Evolutionary conservation across 2,797 vertebrate genomes (phyloP).

Genomic region (Lithobates pipiens): DNA sequence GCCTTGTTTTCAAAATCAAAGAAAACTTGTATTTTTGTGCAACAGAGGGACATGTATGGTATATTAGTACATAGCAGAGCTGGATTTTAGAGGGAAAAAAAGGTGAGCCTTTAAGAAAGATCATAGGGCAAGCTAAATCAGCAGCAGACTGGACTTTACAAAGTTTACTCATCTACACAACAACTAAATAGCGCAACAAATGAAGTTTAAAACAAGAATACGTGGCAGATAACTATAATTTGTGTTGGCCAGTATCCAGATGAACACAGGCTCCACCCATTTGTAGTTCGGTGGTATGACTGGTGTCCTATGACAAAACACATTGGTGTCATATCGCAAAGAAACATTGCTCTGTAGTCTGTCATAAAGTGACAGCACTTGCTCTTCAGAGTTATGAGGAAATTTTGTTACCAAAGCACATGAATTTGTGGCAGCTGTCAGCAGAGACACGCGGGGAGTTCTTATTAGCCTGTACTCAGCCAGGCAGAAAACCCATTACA

Average conservation of each 20-base stretch:
- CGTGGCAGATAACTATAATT: not conserved
- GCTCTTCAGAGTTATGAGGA: not conserved
- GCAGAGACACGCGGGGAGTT: constrained; percentile 81
- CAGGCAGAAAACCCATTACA: constrained; percentile 99
- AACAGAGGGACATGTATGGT: too few species aligned
- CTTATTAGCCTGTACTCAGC: constrained; percentile 96
- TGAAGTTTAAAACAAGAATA: too few species aligned
- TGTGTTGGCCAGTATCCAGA: not conserved
- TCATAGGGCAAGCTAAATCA: too few species aligned
- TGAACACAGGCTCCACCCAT: not conserved
- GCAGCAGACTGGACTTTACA: too few species aligned
- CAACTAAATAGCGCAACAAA: too few species aligned
- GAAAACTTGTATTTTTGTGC: too few species aligned
- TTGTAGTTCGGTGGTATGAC: not conserved
- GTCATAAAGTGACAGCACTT: not conserved
- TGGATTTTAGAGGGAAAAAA: too few species aligned
- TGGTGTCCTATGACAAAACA: not conserved
- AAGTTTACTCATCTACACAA: too few species aligned
- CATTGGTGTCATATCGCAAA: too few species aligned
- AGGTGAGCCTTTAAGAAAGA: too few species aligned
- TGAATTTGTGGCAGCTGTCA: constrained; percentile 82
- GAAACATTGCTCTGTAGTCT: not conserved
- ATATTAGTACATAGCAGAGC: too few species aligned
- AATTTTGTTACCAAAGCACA: constrained; percentile 71
- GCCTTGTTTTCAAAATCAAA: too few species aligned